These are phyloP conservation scores for Clarias laeviceps DNA, from an alignment of 2,797 vertebrate genomes.

Conservation along the genomic window DNA sequence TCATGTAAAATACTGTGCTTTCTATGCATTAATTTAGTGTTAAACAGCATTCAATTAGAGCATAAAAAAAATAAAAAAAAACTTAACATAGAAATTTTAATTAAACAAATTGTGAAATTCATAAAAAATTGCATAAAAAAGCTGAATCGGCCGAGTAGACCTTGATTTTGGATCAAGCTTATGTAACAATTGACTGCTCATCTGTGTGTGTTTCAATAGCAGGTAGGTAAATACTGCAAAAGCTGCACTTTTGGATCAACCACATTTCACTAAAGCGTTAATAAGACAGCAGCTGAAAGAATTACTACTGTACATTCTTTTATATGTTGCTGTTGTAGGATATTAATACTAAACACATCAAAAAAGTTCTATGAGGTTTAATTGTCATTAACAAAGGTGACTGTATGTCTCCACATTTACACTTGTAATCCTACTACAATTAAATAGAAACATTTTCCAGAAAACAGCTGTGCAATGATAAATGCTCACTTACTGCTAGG, in stretches of 20 bases:
- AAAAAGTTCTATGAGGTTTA: background rate
- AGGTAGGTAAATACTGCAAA: background rate
- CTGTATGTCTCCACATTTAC: no score
- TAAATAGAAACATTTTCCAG: background rate
- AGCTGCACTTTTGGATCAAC: background rate
- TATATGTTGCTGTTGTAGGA: background rate
- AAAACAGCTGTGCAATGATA: background rate
- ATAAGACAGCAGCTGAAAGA: background rate
- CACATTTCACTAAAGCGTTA: background rate
- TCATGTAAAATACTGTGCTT: no score
- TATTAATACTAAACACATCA: background rate
- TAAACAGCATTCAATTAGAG: no score
- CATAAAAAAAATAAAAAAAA: no score
- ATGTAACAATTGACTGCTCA: background rate
- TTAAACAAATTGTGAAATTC: no score
- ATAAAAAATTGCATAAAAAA: background rate
- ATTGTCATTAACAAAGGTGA: background rate
- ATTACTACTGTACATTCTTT: background rate
- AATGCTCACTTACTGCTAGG: constrained; percentile 82
- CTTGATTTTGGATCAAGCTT: background rate
- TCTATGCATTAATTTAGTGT: no score
- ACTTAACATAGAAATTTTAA: no score
- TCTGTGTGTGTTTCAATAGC: background rate
- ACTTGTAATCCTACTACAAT: background rate
- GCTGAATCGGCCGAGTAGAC: background rate